Evolutionary conservation across 2,797 vertebrate genomes (phyloP).

Genomic region (Remorina albescens): DNA sequence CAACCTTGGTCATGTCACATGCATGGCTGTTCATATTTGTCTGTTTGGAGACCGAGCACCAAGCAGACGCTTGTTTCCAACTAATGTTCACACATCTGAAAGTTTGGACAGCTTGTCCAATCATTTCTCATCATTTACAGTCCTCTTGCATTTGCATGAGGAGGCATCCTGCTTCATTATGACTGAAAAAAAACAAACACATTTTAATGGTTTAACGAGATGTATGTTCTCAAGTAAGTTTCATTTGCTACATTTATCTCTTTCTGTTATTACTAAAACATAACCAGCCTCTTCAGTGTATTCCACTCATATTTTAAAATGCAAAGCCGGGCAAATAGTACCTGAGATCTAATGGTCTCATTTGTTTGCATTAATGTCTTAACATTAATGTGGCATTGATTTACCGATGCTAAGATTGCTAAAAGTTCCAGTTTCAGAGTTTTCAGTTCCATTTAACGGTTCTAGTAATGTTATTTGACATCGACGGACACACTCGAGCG

Average conservation of each 20-base stretch:
- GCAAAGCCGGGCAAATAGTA: slow-evolving; percentile 11
- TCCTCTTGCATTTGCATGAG: neutral
- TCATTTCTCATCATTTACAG: neutral
- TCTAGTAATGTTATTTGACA: neutral
- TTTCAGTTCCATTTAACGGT: slow-evolving; percentile 19
- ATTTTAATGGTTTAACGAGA: neutral
- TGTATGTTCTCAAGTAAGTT: neutral
- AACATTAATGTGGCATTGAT: slow-evolving; percentile 30
- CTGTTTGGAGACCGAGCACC: no score
- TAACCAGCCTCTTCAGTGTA: neutral
- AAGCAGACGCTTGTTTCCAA: neutral
- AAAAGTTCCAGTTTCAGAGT: slow-evolving; percentile 27
- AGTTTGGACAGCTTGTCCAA: no score
- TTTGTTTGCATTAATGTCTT: slow-evolving; percentile 58
- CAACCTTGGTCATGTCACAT: neutral
- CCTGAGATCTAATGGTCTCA: slow-evolving; percentile 44
- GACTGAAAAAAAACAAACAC: neutral
- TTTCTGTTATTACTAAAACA: neutral
- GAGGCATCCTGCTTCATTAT: neutral
- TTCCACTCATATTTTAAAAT: slow-evolving; percentile 48
- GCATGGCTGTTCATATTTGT: slow-evolving; percentile 1
- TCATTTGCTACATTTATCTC: neutral
- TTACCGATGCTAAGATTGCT: slow-evolving; percentile 24
- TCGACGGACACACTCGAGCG: slow-evolving; percentile 6
- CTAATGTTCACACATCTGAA: neutral